Evolutionary conservation across 1,140 invertebrate species (phyloP).

Genomic region (Papilio helenus): DNA sequence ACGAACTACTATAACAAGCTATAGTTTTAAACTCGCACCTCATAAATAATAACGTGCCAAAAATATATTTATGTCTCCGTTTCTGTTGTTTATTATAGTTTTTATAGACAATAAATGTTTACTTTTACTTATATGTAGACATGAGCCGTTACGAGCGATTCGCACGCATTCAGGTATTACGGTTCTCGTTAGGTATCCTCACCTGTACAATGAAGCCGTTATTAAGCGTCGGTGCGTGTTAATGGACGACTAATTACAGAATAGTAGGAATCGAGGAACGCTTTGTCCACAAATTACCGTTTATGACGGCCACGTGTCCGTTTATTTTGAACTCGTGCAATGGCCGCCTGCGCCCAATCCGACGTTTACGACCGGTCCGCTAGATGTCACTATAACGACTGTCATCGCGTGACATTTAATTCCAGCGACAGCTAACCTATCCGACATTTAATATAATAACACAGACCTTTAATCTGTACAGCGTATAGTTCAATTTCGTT

Average conservation of each 20-base stretch:
- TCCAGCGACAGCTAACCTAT: conserved; percentile 51
- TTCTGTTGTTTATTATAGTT: not conserved
- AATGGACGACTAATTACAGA: conserved; percentile 37
- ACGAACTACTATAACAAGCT: conserved; percentile 40
- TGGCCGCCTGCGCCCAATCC: conserved; percentile 27
- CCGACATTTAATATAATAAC: conserved; percentile 37
- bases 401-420: conserved; percentile 71
- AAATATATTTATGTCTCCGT: conserved; percentile 46
- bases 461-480: conserved; percentile 34
- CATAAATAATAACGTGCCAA: conserved; percentile 36
- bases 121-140: conserved; percentile 10
- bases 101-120: not conserved
- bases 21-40: conserved; percentile 41
- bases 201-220: conserved; percentile 39
- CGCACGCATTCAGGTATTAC: conserved; percentile 7
- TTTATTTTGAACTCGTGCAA: conserved; percentile 48
- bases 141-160: not conserved
- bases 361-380: conserved; percentile 51
- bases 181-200: conserved; percentile 10
- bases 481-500: conserved; percentile 49
- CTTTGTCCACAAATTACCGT: conserved; percentile 30
- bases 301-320: conserved; percentile 20
- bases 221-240: conserved; percentile 22
- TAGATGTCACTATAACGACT: conserved; percentile 71
- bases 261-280: conserved; percentile 31